Percentiles rank a stretch among this genome's conserved stretches.
These are phyloP conservation scores for Sebastes itinus DNA, from an alignment of 2,797 vertebrate species.

Conservation along the genomic window DNA sequence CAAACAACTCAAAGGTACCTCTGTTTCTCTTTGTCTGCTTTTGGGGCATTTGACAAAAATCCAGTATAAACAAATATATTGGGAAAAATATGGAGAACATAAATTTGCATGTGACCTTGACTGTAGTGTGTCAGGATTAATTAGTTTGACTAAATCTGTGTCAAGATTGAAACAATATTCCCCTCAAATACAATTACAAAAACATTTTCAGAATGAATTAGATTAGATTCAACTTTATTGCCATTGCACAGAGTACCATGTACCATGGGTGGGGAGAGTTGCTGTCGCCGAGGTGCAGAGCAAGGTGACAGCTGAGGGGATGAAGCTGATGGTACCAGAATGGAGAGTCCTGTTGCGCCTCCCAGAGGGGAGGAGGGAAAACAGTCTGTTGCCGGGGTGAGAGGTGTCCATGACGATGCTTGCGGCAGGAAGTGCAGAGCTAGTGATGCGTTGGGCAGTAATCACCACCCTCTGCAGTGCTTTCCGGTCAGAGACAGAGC, in stretches of 20 bases:
- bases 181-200: not conserved
- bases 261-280: not conserved
- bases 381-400: no score
- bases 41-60: not conserved
- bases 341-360: no score
- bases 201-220: not conserved
- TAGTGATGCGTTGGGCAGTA: no score
- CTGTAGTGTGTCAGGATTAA: not conserved
- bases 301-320: not conserved
- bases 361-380: no score
- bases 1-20: slow-evolving; percentile 92
- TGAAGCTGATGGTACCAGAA: not conserved
- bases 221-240: not conserved
- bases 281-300: not conserved
- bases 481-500: no score
- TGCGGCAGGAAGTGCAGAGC: no score
- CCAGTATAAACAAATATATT: not conserved
- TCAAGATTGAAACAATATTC: not conserved
- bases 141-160: not conserved
- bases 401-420: no score
- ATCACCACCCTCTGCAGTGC: no score
- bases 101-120: not conserved
- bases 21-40: not conserved
- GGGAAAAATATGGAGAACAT: not conserved
- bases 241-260: not conserved